Conservation (phyloP, 2,113 vertebrate species). For the Microcebus griseorufus region DNA sequence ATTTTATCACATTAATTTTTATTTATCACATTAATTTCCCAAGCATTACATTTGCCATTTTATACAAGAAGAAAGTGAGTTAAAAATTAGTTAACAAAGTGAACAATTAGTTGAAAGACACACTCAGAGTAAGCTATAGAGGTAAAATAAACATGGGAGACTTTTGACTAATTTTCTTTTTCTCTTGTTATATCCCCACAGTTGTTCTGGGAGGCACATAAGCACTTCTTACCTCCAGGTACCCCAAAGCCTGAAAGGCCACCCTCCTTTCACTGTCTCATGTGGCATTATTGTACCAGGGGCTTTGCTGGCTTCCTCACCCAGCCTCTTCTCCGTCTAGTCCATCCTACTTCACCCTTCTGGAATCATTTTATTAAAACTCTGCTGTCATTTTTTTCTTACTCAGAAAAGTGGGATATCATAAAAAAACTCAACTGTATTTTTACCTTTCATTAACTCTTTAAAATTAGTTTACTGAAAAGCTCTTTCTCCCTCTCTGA, state of each 20-base stretch:
- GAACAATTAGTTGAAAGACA: background rate
- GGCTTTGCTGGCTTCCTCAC: background rate
- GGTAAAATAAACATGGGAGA: background rate
- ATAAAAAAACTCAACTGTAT: background rate
- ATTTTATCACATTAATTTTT: background rate
- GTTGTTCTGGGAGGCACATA: background rate
- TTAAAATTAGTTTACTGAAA: conserved; percentile 44
- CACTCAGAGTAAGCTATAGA: background rate
- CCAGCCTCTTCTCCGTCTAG: background rate
- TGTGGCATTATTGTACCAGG: background rate
- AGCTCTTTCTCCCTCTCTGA: background rate
- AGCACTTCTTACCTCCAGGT: background rate
- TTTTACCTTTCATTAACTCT: background rate
- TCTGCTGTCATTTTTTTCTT: background rate
- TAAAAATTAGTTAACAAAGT: background rate
- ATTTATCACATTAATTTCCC: background rate
- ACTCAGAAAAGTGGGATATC: background rate
- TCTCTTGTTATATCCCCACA: background rate
- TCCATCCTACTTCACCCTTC: background rate
- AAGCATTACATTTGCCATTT: background rate
- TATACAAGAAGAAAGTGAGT: background rate
- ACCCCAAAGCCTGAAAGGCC: background rate
- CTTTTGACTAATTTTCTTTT: background rate
- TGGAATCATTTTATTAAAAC: background rate
- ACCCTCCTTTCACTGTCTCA: background rate